These are phyloP conservation scores for Agrenia bidenticulata DNA, from an alignment of 2,888 invertebrate species.

Conservation along the genomic window DNA sequence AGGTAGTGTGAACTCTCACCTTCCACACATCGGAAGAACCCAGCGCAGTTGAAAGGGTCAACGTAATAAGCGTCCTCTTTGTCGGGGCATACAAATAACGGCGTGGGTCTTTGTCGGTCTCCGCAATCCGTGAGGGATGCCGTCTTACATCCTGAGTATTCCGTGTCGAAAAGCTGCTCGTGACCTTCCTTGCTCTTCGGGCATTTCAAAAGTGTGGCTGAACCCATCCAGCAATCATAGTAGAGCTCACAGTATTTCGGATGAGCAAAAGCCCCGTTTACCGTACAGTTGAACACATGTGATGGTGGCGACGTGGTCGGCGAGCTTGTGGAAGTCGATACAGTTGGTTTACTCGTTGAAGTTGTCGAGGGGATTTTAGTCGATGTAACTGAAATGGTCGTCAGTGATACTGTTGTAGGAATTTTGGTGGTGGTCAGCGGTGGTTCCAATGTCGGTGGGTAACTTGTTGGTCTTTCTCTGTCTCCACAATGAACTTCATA, in stretches of 20 bases:
- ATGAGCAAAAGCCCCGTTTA: slow-evolving; percentile 11
- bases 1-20: neutral
- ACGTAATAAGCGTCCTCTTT: neutral
- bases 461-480: neutral
- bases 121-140: neutral
- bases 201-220: slow-evolving; percentile 1
- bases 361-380: slow-evolving; percentile 8
- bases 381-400: too few relatives aligned
- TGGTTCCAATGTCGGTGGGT: neutral
- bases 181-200: neutral
- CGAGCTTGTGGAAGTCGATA: neutral
- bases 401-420: too few relatives aligned
- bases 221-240: slow-evolving; percentile 11
- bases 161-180: neutral
- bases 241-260: slow-evolving; percentile 9
- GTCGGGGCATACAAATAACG: slow-evolving; percentile 5
- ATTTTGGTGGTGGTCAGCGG: neutral
- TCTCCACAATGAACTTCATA: slow-evolving; percentile 9
- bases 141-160: neutral
- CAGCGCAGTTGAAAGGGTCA: slow-evolving; percentile 5
- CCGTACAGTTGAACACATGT: neutral
- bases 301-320: neutral
- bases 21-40: slow-evolving; percentile 2
- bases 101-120: neutral
- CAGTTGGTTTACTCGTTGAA: neutral